These are phyloP conservation scores for Micronisus gabar DNA, from an alignment of 2,113 vertebrate genomes.

Conservation along the genomic window DNA sequence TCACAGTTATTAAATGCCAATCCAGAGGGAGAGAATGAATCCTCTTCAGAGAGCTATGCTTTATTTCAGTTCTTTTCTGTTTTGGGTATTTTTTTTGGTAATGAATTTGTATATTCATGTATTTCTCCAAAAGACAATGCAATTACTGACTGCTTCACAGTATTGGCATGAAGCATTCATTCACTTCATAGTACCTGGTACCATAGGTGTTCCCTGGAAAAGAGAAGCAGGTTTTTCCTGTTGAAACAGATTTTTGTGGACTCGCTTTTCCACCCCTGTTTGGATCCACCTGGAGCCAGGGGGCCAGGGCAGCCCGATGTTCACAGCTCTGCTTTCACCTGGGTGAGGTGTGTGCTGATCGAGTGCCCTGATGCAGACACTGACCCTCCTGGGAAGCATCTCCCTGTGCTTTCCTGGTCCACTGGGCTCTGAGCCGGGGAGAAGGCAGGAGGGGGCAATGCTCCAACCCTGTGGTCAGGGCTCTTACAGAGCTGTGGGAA, in stretches of 20 bases:
- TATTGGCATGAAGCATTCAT: fast-evolving
- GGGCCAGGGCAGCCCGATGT: background rate
- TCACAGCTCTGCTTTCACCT: background rate
- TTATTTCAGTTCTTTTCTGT: background rate
- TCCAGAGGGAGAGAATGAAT: background rate
- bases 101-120: background rate
- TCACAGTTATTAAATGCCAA: background rate
- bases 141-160: background rate
- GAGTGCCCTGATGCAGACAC: fast-evolving
- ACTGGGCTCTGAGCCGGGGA: background rate
- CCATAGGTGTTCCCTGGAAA: background rate
- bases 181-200: background rate
- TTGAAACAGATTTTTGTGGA: background rate
- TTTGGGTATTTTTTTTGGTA: background rate
- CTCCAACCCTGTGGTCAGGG: background rate
- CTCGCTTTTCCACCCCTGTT: background rate
- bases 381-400: background rate
- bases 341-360: fast-evolving
- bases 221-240: background rate
- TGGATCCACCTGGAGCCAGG: background rate
- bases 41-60: background rate
- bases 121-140: background rate
- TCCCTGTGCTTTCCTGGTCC: fast-evolving
- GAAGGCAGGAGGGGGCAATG: background rate
- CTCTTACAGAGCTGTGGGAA: background rate